Evolutionary conservation across 1,140 invertebrate species (phyloP).

Genomic region (Venturia canescens): DNA sequence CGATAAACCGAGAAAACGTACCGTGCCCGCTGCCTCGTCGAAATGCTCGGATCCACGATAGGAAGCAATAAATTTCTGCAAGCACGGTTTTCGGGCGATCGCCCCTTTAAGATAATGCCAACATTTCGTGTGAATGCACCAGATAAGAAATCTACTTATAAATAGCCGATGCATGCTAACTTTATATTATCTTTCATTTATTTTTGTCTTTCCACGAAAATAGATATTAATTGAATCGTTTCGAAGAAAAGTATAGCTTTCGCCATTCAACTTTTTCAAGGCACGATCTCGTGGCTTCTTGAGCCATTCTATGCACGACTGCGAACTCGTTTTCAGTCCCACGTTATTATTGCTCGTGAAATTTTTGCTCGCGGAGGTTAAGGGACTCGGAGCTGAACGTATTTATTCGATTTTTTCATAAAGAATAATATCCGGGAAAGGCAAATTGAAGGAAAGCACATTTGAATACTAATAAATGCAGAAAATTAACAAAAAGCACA

Average conservation of each 20-base stretch:
- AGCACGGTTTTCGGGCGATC: conserved; percentile 31
- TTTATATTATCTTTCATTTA: conserved; percentile 7
- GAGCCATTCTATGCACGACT: too few relatives aligned
- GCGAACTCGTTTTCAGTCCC: too few relatives aligned
- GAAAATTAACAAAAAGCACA: too few relatives aligned
- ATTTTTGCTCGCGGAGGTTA: too few relatives aligned
- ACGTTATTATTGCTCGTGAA: too few relatives aligned
- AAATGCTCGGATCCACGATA: conserved; percentile 79
- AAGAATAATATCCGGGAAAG: too few relatives aligned
- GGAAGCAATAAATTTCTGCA: conserved; percentile 85
- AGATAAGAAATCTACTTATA: conserved; percentile 24
- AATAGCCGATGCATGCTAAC: neutral
- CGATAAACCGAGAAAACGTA: conserved; percentile 82
- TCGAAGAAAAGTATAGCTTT: neutral
- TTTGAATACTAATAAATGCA: too few relatives aligned
- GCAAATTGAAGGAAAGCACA: too few relatives aligned
- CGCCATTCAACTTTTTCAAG: neutral
- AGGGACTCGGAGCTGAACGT: too few relatives aligned
- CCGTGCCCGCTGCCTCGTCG: conserved; percentile 79
- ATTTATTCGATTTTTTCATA: too few relatives aligned
- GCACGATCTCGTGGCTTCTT: too few relatives aligned
- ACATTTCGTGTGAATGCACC: neutral
- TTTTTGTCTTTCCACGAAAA: neutral
- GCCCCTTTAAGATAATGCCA: conserved; percentile 24
- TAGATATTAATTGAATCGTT: neutral